Conservation (phyloP, 2,888 invertebrate species). For the Eupithecia centaureata region DNA sequence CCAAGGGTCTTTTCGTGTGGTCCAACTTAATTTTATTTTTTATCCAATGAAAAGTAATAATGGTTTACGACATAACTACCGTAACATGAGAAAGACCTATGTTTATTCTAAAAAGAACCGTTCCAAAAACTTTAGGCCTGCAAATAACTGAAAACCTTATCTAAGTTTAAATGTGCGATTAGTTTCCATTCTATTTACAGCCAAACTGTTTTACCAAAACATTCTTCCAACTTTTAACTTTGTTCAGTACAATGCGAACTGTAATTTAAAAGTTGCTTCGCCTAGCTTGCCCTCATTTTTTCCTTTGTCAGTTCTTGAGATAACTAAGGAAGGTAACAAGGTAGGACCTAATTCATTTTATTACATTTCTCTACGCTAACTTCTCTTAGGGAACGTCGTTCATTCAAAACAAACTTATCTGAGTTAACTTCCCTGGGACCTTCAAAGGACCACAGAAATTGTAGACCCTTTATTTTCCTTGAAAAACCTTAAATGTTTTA, state of each 20-base stretch:
- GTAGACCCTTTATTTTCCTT: conserved; percentile 55
- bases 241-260: neutral
- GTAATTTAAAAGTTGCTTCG: conserved; percentile 11
- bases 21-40: no score
- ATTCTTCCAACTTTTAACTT: conserved; percentile 5
- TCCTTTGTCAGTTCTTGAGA: conserved; percentile 38
- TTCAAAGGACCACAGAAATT: conserved; percentile 52
- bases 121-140: neutral
- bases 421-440: conserved; percentile 46
- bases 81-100: neutral
- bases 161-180: neutral
- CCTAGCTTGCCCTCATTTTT: conserved; percentile 21
- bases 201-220: conserved; percentile 2
- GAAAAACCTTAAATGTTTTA: conserved; percentile 50
- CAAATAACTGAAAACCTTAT: neutral
- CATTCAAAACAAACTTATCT: conserved; percentile 63
- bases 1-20: no score
- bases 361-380: conserved; percentile 46
- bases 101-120: neutral
- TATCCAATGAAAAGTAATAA: no score
- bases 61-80: no score
- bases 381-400: conserved; percentile 52
- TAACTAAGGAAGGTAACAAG: conserved; percentile 22
- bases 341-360: conserved; percentile 42
- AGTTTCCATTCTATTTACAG: conserved; percentile 5